Evolutionary conservation across 2,113 vertebrate species (phyloP).

Genomic region (Psittacula cyanocephala): DNA sequence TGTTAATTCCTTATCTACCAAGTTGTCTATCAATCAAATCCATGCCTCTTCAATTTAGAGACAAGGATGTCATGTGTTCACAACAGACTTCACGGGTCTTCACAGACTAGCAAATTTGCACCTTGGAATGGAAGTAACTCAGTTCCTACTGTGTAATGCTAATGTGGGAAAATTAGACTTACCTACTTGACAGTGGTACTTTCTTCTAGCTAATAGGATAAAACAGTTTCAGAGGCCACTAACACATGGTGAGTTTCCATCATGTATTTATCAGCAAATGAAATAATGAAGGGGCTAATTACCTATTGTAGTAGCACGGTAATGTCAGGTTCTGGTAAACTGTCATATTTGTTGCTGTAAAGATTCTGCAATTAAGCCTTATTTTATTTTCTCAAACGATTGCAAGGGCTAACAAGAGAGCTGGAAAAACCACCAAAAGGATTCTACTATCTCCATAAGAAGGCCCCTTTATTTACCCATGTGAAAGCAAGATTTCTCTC

Average conservation of each 20-base stretch:
- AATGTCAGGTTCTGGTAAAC: constrained; percentile 39
- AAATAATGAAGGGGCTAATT: constrained; percentile 63
- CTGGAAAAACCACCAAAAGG: background rate
- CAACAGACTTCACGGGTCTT: background rate
- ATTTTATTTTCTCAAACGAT: background rate
- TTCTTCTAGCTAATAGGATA: constrained; percentile 10
- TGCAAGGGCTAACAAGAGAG: background rate
- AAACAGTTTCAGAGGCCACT: constrained; percentile 44
- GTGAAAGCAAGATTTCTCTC: background rate
- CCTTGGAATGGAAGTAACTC: constrained; percentile 32
- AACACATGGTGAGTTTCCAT: constrained; percentile 14
- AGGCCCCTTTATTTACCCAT: background rate
- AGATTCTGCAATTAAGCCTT: constrained; percentile 6
- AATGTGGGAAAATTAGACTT: constrained; percentile 15
- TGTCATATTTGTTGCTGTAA: constrained; percentile 8
- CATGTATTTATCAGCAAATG: constrained; percentile 46
- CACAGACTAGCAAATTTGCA: background rate
- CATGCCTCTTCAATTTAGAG: background rate
- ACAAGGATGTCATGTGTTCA: background rate
- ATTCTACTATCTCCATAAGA: background rate
- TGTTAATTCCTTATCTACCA: background rate
- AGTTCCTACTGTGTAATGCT: background rate
- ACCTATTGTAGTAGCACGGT: background rate
- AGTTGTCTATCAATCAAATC: background rate
- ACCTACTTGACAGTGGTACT: background rate